A percentile compares a stretch with the other conserved stretches of the same genome.
Evolutionary conservation across 1,140 invertebrate species (phyloP).

Genomic region (Drosophila sturtevanti): DNA sequence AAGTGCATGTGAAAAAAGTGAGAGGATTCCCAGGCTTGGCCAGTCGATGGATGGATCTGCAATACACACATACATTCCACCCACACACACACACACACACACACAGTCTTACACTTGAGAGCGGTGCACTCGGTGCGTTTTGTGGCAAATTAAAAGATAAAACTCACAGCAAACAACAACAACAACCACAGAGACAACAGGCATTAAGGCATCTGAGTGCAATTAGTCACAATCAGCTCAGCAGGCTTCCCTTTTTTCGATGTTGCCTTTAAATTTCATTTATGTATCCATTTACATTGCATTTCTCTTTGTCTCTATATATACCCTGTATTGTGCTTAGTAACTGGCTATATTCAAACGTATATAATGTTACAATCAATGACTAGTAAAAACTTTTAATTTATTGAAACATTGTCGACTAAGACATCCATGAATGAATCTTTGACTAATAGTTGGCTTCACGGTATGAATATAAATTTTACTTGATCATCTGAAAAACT

Average conservation of each 20-base stretch:
- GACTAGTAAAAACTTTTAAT: no score
- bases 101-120: conserved; percentile 8
- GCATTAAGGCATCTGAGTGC: conserved; percentile 46
- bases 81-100: conserved; percentile 23
- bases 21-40: conserved; percentile 77
- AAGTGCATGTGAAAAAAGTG: conserved; percentile 74
- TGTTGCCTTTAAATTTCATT: conserved; percentile 26
- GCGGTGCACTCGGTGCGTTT: conserved; percentile 66
- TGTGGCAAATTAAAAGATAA: conserved; percentile 79
- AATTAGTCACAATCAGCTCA: conserved; percentile 52
- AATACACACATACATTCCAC: conserved; percentile 40
- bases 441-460: not conserved
- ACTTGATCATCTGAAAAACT: not conserved
- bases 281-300: conserved; percentile 40
- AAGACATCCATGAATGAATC: not conserved
- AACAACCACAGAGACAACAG: conserved; percentile 23
- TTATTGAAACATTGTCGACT: not conserved
- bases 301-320: not conserved
- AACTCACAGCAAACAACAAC: conserved; percentile 39
- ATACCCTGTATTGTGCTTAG: not conserved
- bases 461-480: not conserved
- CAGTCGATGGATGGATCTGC: conserved; percentile 27
- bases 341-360: not conserved
- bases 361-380: not conserved
- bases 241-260: conserved; percentile 14